Evolutionary conservation across 2,113 vertebrate genomes (phyloP).

Genomic region (Meleagris gallopavo): DNA sequence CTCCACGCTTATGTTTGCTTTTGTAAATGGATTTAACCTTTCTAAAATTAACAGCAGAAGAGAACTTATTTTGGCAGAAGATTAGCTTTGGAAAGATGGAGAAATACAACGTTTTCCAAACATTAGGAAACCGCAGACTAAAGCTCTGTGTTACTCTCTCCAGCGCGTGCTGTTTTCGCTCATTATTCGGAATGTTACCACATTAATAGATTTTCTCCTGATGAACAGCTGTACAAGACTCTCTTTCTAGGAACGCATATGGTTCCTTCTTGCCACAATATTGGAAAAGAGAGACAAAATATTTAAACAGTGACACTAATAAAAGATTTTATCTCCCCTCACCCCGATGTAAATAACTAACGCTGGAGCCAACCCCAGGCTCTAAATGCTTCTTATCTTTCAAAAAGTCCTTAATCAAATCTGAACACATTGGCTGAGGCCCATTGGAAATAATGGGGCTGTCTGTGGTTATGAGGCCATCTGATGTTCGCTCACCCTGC

Average conservation of each 20-base stretch:
- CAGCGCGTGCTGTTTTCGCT: constrained; percentile 18
- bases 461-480: not conserved
- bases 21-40: constrained; percentile 62
- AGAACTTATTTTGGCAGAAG: constrained; percentile 52
- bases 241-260: constrained; percentile 68
- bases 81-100: constrained; percentile 35
- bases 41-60: constrained; percentile 62
- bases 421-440: not conserved
- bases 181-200: constrained; percentile 50
- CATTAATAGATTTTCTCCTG: constrained; percentile 63
- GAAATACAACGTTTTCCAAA: constrained; percentile 48
- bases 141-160: constrained; percentile 12
- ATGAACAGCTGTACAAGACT: constrained; percentile 36
- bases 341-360: constrained; percentile 45
- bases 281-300: constrained; percentile 63
- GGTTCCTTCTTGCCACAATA: constrained; percentile 60
- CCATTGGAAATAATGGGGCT: not conserved
- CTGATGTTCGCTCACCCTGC: not conserved
- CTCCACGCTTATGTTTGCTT: constrained; percentile 31
- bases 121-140: constrained; percentile 27
- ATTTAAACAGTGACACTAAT: constrained; percentile 57
- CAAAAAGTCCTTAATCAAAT: constrained; percentile 39
- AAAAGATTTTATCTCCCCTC: constrained; percentile 34
- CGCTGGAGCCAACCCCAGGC: constrained; percentile 31
- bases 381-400: constrained; percentile 18